Conservation (phyloP, 1,140 invertebrate genomes). For the Bombus waltoni region DNA sequence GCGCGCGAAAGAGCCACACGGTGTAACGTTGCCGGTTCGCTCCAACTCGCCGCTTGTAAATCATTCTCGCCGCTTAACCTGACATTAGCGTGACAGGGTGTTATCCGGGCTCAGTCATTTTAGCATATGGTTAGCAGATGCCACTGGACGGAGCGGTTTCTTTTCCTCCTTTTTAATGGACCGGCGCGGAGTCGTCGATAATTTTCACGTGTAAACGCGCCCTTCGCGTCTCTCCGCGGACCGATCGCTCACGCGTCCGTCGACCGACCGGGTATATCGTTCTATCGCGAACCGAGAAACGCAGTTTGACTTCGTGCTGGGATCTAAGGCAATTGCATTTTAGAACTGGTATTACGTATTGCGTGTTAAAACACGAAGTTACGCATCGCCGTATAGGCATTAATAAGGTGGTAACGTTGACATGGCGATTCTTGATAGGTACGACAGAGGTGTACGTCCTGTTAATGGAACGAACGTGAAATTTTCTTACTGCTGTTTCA, state of each 20-base stretch:
- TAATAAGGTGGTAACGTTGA: too few species aligned
- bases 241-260: neutral
- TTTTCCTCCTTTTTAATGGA: slow-evolving; percentile 58
- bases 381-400: too few species aligned
- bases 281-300: neutral
- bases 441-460: too few species aligned
- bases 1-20: neutral
- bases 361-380: too few species aligned
- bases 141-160: slow-evolving; percentile 46
- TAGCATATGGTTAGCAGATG: slow-evolving; percentile 71
- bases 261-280: neutral
- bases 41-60: slow-evolving; percentile 67
- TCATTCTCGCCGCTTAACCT: slow-evolving; percentile 71
- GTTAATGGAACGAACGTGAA: too few species aligned
- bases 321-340: too few species aligned
- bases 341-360: too few species aligned
- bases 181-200: slow-evolving; percentile 35
- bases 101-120: slow-evolving; percentile 61
- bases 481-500: too few species aligned
- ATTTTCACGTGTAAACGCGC: slow-evolving; percentile 57
- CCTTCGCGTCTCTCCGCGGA: slow-evolving; percentile 4
- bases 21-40: slow-evolving; percentile 40
- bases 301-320: neutral
- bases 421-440: too few species aligned
- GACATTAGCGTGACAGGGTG: slow-evolving; percentile 71